These are phyloP conservation scores for Cephus pygmeus DNA, from an alignment of 2,888 invertebrate genomes.

Conservation along the genomic window DNA sequence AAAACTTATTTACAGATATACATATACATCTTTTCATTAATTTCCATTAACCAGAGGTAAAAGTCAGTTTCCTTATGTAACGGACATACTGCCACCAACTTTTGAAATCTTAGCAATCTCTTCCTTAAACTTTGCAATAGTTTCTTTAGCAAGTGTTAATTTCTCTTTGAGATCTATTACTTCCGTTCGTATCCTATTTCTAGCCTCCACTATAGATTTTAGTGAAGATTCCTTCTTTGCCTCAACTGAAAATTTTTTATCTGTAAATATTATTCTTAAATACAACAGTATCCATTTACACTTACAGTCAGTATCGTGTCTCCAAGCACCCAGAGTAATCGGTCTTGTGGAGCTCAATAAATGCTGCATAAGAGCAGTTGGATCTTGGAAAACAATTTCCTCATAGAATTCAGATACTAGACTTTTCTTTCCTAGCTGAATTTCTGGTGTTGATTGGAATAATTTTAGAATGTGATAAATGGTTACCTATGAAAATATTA, in stretches of 20 bases:
- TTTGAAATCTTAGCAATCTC: constrained; percentile 73
- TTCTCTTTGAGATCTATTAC: constrained; percentile 87
- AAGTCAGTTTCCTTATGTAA: constrained; percentile 29
- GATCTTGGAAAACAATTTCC: constrained; percentile 94
- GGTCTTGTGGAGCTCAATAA: constrained; percentile 82
- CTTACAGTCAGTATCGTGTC: constrained; percentile 91
- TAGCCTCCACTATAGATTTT: constrained; percentile 81
- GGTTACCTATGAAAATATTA: constrained; percentile 78
- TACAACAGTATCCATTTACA: constrained; percentile 28
- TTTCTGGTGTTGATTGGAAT: constrained; percentile 79
- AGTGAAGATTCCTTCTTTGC: constrained; percentile 85
- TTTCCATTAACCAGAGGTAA: not conserved
- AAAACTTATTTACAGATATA: not conserved
- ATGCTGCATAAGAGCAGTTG: constrained; percentile 91
- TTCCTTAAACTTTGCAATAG: constrained; percentile 83
- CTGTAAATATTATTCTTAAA: constrained; percentile 15
- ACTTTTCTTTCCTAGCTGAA: constrained; percentile 72
- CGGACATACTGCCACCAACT: constrained; percentile 45
- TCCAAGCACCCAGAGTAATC: constrained; percentile 78
- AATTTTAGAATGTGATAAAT: constrained; percentile 94
- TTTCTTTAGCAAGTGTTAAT: constrained; percentile 85
- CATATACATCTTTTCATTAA: not conserved
- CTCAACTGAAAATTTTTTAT: constrained; percentile 78
- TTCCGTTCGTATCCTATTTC: constrained; percentile 84
- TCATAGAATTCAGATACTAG: constrained; percentile 95